Evolutionary conservation across 2,113 vertebrate species (phyloP), one percentile per base, ranked within the genome.

Genomic region (Vidua macroura): DNA sequence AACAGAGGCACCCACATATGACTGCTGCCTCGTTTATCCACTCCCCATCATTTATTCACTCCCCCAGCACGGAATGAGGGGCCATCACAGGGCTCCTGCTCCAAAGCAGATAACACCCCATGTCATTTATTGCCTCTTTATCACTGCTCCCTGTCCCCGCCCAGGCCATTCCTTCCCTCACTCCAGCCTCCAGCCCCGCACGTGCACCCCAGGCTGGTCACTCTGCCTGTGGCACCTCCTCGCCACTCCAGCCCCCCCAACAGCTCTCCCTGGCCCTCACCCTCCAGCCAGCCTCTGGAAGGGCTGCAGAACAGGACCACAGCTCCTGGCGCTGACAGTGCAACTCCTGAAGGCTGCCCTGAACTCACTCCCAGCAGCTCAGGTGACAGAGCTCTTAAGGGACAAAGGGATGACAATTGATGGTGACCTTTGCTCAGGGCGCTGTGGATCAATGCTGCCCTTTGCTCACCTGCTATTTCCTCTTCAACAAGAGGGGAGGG

Each of bases 1-100:
- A 53, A 31, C 48, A 19, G 21, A 44, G 25, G 15, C 6, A 0
- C 35, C 8, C 3, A 13, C 51, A 16, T 0, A 0, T 0, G 0
- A 43, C 69, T 19, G 8, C 19, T 66, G 25, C 27, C 35, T 44
- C 1, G 0, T 48, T 92, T 92, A 83, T 66, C 79, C 9, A 27
- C 31, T 67, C 28, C 67, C 23, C 28, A 10, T 27, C 3, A 1
- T 24, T 90, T 92, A 83, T 59, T 74, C 10, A 35, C 44, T 85
- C 15, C 7, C 44, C 43, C 63, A 48, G 31, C 58, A 76, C 5
- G 1, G 11, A 52, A 43, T 39, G 16, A 18, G 43, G 70, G 73
- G 58, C 58, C 14, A 11, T 9, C 51, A 41, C 24, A 49, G 41
- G 33, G n/a, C 68, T 93, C 43, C 62, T 60, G 21, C 41, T 46